Conservation (phyloP, 2,797 vertebrate species). For the Fistularia tabacaria region DNA sequence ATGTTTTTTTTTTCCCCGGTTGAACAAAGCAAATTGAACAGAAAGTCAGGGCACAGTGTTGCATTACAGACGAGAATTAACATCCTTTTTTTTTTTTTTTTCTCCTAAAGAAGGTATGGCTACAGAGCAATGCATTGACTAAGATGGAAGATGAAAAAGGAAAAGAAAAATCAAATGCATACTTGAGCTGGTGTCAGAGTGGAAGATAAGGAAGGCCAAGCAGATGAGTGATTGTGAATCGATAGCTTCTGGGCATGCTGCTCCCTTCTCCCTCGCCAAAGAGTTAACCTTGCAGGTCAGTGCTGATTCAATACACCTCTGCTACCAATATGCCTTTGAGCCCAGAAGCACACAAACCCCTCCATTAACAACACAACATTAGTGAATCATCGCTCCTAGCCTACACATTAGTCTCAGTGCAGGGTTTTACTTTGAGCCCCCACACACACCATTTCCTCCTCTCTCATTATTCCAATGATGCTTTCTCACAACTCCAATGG, state of each 20-base stretch:
- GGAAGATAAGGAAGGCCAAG: constrained; percentile 42
- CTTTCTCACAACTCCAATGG: not conserved
- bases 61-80: constrained; percentile 3
- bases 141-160: constrained; percentile 2
- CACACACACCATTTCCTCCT: constrained; percentile 8
- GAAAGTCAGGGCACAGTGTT: not conserved
- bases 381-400: constrained; percentile 17
- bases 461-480: constrained; percentile 6
- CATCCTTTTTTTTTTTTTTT: constrained; percentile 14
- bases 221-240: constrained; percentile 55
- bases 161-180: constrained; percentile 43
- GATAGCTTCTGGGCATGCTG: constrained; percentile 34
- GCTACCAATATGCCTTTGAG: constrained; percentile 53
- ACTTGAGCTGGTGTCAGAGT: constrained; percentile 35
- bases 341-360: constrained; percentile 24
- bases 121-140: constrained; percentile 1
- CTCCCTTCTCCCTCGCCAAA: constrained; percentile 33
- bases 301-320: constrained; percentile 46
- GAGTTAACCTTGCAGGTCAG: constrained; percentile 52
- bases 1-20: constrained; percentile 5
- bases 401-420: constrained; percentile 7
- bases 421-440: constrained; percentile 1
- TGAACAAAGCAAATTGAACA: constrained; percentile 18
- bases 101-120: constrained; percentile 2
- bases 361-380: constrained; percentile 37